phyloP scores from a whole-genome alignment of 2,797 vertebrate species.

The Eospalax fontanierii region DNA sequence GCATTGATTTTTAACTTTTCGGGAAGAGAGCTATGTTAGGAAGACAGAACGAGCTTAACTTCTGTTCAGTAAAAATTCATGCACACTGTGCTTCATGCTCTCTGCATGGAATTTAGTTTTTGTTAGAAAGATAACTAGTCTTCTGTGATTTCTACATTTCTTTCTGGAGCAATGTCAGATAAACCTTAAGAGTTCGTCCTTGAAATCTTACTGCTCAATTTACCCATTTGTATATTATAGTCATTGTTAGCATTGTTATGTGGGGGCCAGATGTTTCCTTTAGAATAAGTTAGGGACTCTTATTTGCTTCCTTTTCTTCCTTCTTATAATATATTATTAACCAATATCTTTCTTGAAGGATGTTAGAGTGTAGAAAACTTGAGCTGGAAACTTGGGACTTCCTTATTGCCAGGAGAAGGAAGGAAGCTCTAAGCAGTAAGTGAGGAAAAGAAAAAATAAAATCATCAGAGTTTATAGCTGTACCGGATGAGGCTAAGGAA shows the following conservation, averaged over 20 bases:
- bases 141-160: background rate
- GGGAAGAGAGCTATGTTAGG: background rate
- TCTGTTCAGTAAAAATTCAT: background rate
- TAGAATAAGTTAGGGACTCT: slow-evolving; percentile 1
- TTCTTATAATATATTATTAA: background rate
- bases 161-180: background rate
- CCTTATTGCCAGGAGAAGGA: slow-evolving; percentile 58
- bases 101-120: background rate
- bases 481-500: slow-evolving; percentile 61
- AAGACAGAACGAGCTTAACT: background rate
- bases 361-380: slow-evolving; percentile 21
- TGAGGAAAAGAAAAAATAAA: background rate
- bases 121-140: background rate
- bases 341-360: background rate
- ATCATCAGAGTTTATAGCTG: slow-evolving; percentile 16
- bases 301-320: slow-evolving; percentile 58
- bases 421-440: slow-evolving; percentile 70
- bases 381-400: slow-evolving; percentile 38
- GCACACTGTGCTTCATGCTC: background rate
- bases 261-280: slow-evolving; percentile 82
- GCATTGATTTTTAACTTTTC: background rate
- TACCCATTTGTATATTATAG: background rate
- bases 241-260: slow-evolving; percentile 30
- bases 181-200: background rate
- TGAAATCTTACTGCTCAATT: slow-evolving; percentile 17